These are phyloP conservation scores for Grallaria varia DNA, from an alignment of 2,113 vertebrate genomes.

Conservation along the genomic window DNA sequence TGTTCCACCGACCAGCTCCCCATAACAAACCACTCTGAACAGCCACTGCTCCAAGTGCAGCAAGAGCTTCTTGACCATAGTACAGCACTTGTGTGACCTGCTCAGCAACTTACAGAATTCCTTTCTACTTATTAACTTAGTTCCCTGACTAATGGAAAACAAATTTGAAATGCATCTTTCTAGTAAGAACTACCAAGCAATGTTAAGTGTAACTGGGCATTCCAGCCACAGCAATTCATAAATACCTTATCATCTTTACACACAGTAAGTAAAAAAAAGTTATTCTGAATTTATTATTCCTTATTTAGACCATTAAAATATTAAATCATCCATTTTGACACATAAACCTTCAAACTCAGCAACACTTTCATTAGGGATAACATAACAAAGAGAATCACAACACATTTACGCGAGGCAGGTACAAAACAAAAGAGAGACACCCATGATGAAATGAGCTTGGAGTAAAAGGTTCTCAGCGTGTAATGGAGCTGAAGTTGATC, in stretches of 20 bases:
- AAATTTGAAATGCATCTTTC: slow-evolving; percentile 13
- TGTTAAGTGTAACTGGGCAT: not conserved
- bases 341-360: slow-evolving; percentile 29
- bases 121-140: not conserved
- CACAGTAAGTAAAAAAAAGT: not conserved
- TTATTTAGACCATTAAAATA: not conserved
- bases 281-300: not conserved
- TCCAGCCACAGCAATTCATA: not conserved
- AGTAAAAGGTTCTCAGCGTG: slow-evolving; percentile 51
- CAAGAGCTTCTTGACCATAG: not conserved
- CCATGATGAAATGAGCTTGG: slow-evolving; percentile 42
- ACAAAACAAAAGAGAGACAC: slow-evolving; percentile 53
- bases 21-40: not conserved
- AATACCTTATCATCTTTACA: not conserved
- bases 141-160: slow-evolving; percentile 2
- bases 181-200: not conserved
- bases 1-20: slow-evolving; percentile 9
- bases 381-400: slow-evolving; percentile 3
- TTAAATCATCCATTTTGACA: not conserved
- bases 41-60: not conserved
- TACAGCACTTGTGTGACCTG: not conserved
- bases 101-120: not conserved
- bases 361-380: not conserved
- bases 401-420: slow-evolving; percentile 64
- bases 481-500: slow-evolving; percentile 59